phyloP scores from a whole-genome alignment of 2,797 vertebrate species.

The Platalea minor region DNA sequence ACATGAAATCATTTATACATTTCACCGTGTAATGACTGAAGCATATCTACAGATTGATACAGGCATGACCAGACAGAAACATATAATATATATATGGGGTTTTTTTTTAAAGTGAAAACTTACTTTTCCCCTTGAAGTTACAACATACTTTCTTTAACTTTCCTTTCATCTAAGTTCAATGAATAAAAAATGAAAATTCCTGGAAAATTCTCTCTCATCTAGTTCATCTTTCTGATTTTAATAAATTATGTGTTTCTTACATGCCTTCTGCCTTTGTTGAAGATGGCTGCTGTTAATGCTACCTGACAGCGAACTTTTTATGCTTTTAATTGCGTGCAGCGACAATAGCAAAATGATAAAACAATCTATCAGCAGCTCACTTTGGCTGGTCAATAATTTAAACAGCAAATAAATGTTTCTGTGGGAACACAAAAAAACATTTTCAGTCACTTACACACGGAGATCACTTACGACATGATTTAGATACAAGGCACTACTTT shows the following conservation, averaged over 20 bases:
- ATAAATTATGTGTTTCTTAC: not conserved
- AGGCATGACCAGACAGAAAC: not conserved
- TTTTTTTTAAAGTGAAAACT: not conserved
- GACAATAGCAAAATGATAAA: not conserved
- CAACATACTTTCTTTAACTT: not conserved
- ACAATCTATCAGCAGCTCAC: not conserved
- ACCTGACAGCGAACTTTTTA: not conserved
- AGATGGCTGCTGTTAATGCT: not conserved
- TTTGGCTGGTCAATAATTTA: not conserved
- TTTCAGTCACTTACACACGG: not conserved
- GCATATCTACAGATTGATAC: not conserved
- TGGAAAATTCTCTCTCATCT: not conserved
- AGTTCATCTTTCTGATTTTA: not conserved
- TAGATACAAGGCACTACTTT: not conserved
- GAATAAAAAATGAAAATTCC: not conserved
- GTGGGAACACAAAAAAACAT: not conserved
- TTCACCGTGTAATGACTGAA: not conserved
- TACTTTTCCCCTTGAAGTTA: too few species aligned
- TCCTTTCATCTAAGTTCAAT: not conserved
- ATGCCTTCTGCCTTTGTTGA: not conserved
- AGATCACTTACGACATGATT: not conserved
- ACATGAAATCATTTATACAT: not conserved
- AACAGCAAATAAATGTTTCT: not conserved
- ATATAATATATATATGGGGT: not conserved
- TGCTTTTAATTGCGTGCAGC: not conserved